Evolutionary conservation across 2,888 invertebrate species (phyloP).

Genomic region (Chydorus sphaericus): DNA sequence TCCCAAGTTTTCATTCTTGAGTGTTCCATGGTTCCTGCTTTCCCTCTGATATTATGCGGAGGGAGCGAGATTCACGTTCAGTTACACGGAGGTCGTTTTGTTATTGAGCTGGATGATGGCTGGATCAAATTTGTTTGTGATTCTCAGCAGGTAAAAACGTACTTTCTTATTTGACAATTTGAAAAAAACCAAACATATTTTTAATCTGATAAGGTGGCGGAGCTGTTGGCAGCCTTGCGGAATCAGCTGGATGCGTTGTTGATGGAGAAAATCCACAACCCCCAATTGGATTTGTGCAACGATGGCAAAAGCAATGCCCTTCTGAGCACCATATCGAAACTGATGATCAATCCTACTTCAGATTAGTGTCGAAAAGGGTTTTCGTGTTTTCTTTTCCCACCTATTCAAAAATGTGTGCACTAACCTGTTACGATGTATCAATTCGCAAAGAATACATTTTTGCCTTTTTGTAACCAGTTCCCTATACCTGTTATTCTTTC

Average conservation of each 20-base stretch:
- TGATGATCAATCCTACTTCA: conserved; percentile 37
- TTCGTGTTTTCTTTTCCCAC: too few relatives aligned
- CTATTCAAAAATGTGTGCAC: too few relatives aligned
- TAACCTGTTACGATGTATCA: too few relatives aligned
- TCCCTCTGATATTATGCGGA: conserved; percentile 49
- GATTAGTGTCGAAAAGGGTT: too few relatives aligned
- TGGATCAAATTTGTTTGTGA: conserved; percentile 70
- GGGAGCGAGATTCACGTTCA: conserved; percentile 59
- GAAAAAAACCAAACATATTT: not conserved
- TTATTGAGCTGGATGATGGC: conserved; percentile 57
- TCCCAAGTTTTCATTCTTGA: conserved; percentile 62
- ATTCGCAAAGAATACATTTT: too few relatives aligned
- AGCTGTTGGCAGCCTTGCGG: conserved; percentile 63
- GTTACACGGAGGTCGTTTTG: conserved; percentile 53
- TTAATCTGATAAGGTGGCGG: conserved; percentile 45
- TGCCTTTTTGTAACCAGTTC: too few relatives aligned
- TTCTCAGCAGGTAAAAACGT: conserved; percentile 45
- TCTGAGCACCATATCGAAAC: conserved; percentile 56
- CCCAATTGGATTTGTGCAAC: conserved; percentile 53
- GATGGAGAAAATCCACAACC: conserved; percentile 71
- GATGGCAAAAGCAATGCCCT: conserved; percentile 59
- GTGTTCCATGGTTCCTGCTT: conserved; percentile 61
- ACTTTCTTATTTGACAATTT: conserved; percentile 1
- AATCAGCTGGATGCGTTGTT: conserved; percentile 57
- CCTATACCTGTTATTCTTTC: too few relatives aligned